Conservation (phyloP, 1,140 invertebrate species). For the Atta texana region DNA sequence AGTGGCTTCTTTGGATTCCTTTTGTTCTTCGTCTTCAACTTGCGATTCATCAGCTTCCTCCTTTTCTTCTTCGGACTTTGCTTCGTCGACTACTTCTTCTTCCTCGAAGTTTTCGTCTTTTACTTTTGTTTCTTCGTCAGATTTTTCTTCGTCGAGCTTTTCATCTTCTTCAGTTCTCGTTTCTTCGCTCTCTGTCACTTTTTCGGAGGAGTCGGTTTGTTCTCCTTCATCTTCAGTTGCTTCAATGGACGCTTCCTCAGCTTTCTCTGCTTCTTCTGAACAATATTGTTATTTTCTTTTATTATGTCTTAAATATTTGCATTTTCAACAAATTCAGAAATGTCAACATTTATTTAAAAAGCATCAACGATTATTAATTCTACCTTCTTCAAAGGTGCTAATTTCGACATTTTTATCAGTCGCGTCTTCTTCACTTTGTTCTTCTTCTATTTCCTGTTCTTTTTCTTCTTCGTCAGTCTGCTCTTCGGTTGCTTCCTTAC, state of each 20-base stretch:
- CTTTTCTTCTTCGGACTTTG: constrained; percentile 53
- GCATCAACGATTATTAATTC: neutral
- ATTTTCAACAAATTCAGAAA: neutral
- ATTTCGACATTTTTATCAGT: constrained; percentile 22
- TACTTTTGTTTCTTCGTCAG: constrained; percentile 78
- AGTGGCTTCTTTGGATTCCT: constrained; percentile 53
- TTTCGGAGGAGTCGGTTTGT: constrained; percentile 44
- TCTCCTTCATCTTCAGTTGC: constrained; percentile 8
- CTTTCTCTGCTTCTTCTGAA: constrained; percentile 62
- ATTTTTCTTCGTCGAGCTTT: constrained; percentile 64
- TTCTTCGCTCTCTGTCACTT: constrained; percentile 12
- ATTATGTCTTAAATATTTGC: constrained; percentile 1
- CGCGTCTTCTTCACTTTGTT: constrained; percentile 18
- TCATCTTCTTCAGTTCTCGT: constrained; percentile 5
- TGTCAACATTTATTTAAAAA: neutral
- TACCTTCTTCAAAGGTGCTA: constrained; percentile 30
- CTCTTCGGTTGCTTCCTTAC: constrained; percentile 52
- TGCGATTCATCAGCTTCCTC: constrained; percentile 55
- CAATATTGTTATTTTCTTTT: neutral
- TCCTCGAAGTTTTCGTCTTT: constrained; percentile 70
- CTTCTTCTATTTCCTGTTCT: constrained; percentile 18
- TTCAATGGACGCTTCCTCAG: constrained; percentile 30
- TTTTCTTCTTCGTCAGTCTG: constrained; percentile 40
- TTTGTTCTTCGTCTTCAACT: constrained; percentile 55
- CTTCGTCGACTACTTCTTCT: constrained; percentile 68